Evolutionary conservation across 35 echinoderm and acorn worm genomes (phyloP), one percentile per base, ranked within the genome.

Genomic region (Heliocidaris tuberculata): DNA sequence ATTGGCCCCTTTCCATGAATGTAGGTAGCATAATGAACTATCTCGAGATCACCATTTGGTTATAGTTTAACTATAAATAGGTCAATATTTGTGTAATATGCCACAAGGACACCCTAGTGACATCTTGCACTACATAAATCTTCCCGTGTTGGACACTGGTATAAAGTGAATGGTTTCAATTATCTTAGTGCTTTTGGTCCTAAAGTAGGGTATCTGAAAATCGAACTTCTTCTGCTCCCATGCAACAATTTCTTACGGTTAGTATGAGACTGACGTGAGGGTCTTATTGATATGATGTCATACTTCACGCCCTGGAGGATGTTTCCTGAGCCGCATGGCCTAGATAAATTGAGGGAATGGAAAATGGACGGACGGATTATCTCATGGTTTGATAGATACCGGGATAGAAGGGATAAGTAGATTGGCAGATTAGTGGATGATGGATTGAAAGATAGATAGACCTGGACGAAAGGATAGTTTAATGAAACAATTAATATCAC

Each of bases 211-310:
- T 78, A 78, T n/a, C 65, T 27, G 7, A 27, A 78, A 27, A 27
- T 78, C 65, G 65, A 78, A 27, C 7, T 19, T 78, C 65, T n/a
- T 78, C 65, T 78, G 65, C 21, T 78, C 21, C 21, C 65, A n/a
- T 27, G 65, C 65, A n/a, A 78, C 65, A 78, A 27, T 78, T 78
- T 78, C 35, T 24, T 78, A 78, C 65, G 65, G 65, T 78, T 78
- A n/a, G 27, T 27, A 19, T 78, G 65, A 78, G 15, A 21, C 21
- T 78, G 65, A 78, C 2, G 65, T n/a, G 21, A 78, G 65, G 65
- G 65, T 78, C 21, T 78, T 78, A 78, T 78, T 78, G 65, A 78
- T 78, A 78, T 78, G 65, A 78, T 78, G 65, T 78, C 65, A 78
- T 78, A 78, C 65, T 9, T 78, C 21, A 78, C 65, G 7, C 65